A percentile compares a stretch with the other conserved stretches of the same genome.
phyloP scores from a whole-genome alignment of 2,113 vertebrate genomes.

The Saimiri boliviensis region DNA sequence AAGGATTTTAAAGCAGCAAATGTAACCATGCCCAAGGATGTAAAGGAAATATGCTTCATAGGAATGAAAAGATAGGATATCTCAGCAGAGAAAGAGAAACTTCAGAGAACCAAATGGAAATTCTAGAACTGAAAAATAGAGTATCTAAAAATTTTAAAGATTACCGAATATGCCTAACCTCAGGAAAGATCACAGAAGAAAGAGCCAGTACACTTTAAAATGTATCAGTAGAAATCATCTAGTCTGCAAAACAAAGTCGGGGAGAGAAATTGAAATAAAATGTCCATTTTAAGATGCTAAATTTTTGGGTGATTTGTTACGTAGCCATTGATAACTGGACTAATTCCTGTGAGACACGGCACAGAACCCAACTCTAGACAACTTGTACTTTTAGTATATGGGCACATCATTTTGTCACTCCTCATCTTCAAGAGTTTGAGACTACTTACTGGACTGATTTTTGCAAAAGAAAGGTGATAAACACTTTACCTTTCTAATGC shows the following conservation, averaged over 20 bases:
- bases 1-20: neutral
- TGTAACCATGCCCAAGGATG: neutral
- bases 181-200: neutral
- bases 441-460: neutral
- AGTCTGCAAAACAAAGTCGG: neutral
- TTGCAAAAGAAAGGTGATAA: constrained; percentile 1
- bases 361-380: neutral
- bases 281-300: neutral
- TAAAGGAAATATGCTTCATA: neutral
- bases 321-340: too few relatives aligned
- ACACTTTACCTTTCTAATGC: constrained; percentile 29
- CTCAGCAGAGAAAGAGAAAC: neutral
- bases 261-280: neutral
- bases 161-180: neutral
- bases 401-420: fast-evolving
- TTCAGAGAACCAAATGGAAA: neutral
- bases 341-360: fast-evolving
- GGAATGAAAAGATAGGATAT: neutral
- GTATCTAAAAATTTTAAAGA: neutral
- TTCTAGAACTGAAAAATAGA: neutral
- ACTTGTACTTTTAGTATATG: fast-evolving
- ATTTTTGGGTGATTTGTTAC: neutral
- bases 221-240: too few relatives aligned
- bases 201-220: too few relatives aligned
- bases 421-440: neutral